Base-by-base conservation (phyloP, 2,888 invertebrate genomes). In the Marasmarcha lunaedactyla region DNA sequence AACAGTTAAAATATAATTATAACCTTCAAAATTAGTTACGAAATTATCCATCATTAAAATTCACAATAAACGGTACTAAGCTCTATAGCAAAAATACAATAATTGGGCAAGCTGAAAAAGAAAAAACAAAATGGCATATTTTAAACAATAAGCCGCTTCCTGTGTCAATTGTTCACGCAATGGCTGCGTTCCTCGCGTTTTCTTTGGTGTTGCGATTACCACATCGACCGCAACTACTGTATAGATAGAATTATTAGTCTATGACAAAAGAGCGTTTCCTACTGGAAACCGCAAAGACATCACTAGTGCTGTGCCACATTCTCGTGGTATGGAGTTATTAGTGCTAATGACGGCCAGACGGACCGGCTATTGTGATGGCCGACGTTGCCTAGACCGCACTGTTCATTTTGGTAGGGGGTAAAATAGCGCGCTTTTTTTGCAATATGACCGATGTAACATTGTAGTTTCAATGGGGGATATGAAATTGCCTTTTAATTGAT, bases 171-270 rank as follows among this genome's bases (percentile, higher is more conserved):
- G 30, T 30, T 30, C 30, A 11, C 30, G 20, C 3, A 52, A 51
- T 46, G 49, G 49, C 46, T 48, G 51, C 57, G 63, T 69, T 62
- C 62, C 63, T 61, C 59, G 60, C 61, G 66, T 68, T 64, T 67
- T 60, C 59, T 53, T 49, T 55, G 50, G 55, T 51, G 43, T 47
- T 46, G 51, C 30, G 9, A 62, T 30, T 30, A 30, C 30, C 30
- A 30, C 71, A 62, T 59, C 50, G 51, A 74, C 74, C 78, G 56
- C 78, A 76, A 61, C 58, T 51, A 58, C 62, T 62, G 71, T 69
- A 71, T 74, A 74, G 73, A 77, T 77, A 74, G 68, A 77, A 74
- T 76, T 70, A 68, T 77, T 71, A 71, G 61, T 51, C 46, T 48
- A 52, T 35, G 15, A 14, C 35, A 35, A 10, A 34, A 50, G 50